Base-by-base conservation (phyloP, 2,888 invertebrate species). In the Chloromyia formosa region DNA sequence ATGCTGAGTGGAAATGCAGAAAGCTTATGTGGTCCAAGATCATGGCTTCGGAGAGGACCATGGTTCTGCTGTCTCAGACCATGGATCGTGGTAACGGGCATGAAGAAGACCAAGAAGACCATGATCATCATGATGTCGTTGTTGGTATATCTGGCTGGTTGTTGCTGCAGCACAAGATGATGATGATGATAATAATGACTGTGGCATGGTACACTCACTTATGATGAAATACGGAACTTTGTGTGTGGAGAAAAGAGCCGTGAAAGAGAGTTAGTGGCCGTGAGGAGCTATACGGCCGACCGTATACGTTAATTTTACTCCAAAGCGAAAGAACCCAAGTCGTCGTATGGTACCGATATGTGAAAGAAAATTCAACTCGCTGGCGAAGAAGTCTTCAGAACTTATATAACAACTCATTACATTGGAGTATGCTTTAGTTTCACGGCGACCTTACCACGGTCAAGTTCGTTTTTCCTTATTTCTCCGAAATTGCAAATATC, bases 401-500 rank as follows among this genome's bases (percentile, higher is more conserved):
- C 84, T 85, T 84, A 84, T 84, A 85, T 85, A 84, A 84, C 84
- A 84, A 83, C 83, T 82, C 82, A 84, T 82, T 82, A 82, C 82
- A 81, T 82, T 82, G 82, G 82, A 81, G 82, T 82, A 83, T 83
- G 81, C 83, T 84, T 84, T 83, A 85, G 84, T 85, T 83, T 82
- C 82, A 81, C 83, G 82, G 81, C 83, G 84, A 83, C 84, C 84
- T 83, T 81, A 82, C 82, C 82, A 82, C 83, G 82, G 83, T 83
- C 84, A 84, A 84, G 84, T 81, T 82, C 83, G 83, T 81, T 80
- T 80, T 71, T 56, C 66, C 56, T 71, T 64, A 64, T 42, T 71
- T 71, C 42, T 78, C 77, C 68, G 54, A 54, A 68, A n/a, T n/a
- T n/a, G n/a, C n/a, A 42, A 18, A 69, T 66, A 49, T 66, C 20